Evolutionary conservation across 2,797 vertebrate genomes (phyloP).

Genomic region (Lophotriccus pileatus): DNA sequence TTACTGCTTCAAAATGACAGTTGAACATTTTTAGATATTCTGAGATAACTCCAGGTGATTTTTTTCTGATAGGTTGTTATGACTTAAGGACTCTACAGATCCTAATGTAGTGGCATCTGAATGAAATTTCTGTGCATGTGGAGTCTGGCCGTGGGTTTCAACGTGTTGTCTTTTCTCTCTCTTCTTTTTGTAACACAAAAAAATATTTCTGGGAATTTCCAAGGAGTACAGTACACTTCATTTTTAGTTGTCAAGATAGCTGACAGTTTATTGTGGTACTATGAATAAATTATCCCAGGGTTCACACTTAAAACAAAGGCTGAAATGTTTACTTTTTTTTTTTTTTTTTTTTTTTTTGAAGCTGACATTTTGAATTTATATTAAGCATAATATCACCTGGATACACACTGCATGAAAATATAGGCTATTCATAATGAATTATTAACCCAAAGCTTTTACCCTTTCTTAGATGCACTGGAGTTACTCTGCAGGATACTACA

Average conservation of each 20-base stretch:
- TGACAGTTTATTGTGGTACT: constrained; percentile 42
- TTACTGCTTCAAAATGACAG: constrained; percentile 36
- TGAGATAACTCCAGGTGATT: constrained; percentile 33
- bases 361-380: constrained; percentile 50
- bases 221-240: constrained; percentile 15
- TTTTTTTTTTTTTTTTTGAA: background rate
- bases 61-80: constrained; percentile 32
- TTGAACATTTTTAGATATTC: constrained; percentile 39
- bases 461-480: constrained; percentile 16
- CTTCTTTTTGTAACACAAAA: background rate
- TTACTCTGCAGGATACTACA: background rate
- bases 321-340: background rate
- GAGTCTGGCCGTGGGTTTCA: constrained; percentile 32
- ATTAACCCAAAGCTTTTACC: constrained; percentile 50
- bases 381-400: constrained; percentile 1
- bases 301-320: constrained; percentile 43
- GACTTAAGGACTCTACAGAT: constrained; percentile 32
- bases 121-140: constrained; percentile 24
- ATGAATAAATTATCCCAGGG: constrained; percentile 62
- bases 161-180: constrained; percentile 30
- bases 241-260: constrained; percentile 54
- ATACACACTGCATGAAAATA: constrained; percentile 17
- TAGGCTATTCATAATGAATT: constrained; percentile 28
- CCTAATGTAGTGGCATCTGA: constrained; percentile 23
- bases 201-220: constrained; percentile 28